Base-by-base conservation (phyloP, 2,113 vertebrate genomes). In the Triplophysa dalaica region DNA sequence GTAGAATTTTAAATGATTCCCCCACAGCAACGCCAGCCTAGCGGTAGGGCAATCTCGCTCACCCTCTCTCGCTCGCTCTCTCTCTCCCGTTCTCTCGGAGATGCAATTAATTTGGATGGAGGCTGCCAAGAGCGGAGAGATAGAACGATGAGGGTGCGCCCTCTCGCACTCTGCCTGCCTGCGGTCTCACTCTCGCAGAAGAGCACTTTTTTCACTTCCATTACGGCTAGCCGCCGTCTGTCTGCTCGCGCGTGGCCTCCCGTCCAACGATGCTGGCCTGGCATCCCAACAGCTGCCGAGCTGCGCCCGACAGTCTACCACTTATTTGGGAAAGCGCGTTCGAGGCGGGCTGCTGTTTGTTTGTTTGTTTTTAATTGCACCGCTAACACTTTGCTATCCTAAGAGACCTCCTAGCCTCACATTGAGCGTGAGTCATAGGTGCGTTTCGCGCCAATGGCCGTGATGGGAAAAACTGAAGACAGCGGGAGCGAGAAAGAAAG, bases 1-100 rank as follows among this genome's bases (percentile, higher is more conserved):
- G 89, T 84, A 89, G 90, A 91, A 92, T 92, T 92, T 92, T 87
- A 92, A 93, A 91, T 89, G 91, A 91, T 88, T 91, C 91, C 90
- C 89, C 92, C 89, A 88, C 90, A 91, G 90, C 91, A 86, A 89
- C 86, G 90, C 89, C 88, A 87, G 89, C 88, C 91, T 87, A 88
- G 90, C 87, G 91, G 77, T 70, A 56, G 70, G 69, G 76, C 76
- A 29, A 60, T 77, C 81, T 70, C 75, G 75, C 77, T 64, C 77
- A 69, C 75, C 61, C 67, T 75, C 75, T 60, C 72, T 67, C 70
- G 58, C 63, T 83, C 33, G 33, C 81, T 29, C 78, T 84, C 70
- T 12, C 70, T 82, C 75, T 83, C 78, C 79, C 41, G 75, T 77
- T 83, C 84, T 82, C 80, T 85, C 82, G 45, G 75, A 84, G 85